Evolutionary conservation across 2,888 invertebrate species (phyloP).

Genomic region (Parthenolecanium corni): DNA sequence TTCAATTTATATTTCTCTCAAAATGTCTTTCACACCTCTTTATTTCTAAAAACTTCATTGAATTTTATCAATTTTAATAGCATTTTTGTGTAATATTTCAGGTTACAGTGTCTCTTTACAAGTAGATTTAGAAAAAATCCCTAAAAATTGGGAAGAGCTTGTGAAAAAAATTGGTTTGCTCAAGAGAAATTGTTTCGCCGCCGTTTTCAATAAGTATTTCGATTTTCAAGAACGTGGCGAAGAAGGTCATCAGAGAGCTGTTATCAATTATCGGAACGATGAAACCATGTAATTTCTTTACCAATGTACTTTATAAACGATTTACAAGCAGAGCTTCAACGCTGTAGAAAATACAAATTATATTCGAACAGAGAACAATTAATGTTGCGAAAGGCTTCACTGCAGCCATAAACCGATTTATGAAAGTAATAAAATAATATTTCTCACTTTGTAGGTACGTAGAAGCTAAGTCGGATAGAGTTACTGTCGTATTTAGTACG

Average conservation of each 20-base stretch:
- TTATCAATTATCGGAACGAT: conserved; percentile 96
- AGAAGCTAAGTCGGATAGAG: conserved; percentile 94
- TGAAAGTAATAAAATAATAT: conserved; percentile 7
- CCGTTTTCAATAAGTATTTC: conserved; percentile 99
- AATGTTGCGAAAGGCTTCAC: neutral
- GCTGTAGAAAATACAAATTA: too few relatives aligned
- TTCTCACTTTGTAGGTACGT: conserved; percentile 61
- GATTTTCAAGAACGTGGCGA: conserved; percentile 90
- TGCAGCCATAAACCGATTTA: neutral
- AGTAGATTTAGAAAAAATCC: conserved; percentile 85
- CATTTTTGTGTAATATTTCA: conserved; percentile 37
- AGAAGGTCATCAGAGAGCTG: conserved; percentile 82
- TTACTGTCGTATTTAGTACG: conserved; percentile 98
- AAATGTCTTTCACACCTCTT: too few relatives aligned
- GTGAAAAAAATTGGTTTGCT: conserved; percentile 87
- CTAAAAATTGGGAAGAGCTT: conserved; percentile 74
- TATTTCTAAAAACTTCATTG: too few relatives aligned
- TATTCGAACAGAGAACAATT: too few relatives aligned
- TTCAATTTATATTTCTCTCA: too few relatives aligned
- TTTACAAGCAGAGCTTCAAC: too few relatives aligned
- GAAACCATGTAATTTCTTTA: conserved; percentile 77
- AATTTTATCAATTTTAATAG: too few relatives aligned
- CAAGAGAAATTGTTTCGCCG: conserved; percentile 97
- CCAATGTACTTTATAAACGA: neutral
- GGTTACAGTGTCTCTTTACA: conserved; percentile 91